These are phyloP conservation scores for Brachionus calyciflorus DNA, from an alignment of 1,140 invertebrate species.

Conservation along the genomic window DNA sequence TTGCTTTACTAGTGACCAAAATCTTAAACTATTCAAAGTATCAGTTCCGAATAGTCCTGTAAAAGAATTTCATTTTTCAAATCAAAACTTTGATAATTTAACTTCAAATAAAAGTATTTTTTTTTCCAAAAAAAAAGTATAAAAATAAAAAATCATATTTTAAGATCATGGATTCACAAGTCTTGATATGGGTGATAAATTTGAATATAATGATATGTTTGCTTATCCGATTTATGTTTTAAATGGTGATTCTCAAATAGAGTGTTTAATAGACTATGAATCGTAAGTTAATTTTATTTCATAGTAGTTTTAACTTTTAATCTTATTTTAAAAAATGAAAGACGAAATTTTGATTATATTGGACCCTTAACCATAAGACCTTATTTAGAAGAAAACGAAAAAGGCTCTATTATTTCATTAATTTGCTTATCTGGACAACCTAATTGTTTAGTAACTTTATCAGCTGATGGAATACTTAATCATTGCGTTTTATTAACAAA, in stretches of 20 bases:
- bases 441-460: neutral
- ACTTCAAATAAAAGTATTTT: neutral
- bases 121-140: no score
- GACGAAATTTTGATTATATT: conserved; percentile 11
- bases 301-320: no score
- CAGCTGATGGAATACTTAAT: neutral
- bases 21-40: neutral
- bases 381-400: neutral
- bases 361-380: neutral
- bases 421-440: neutral
- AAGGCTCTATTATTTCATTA: neutral
- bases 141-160: neutral
- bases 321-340: no score
- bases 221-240: conserved; percentile 8
- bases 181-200: conserved; percentile 6
- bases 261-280: conserved; percentile 5
- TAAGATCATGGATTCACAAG: neutral
- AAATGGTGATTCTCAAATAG: neutral
- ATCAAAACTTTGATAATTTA: neutral
- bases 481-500: conserved; percentile 7
- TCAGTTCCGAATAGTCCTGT: neutral
- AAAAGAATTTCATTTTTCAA: conserved; percentile 5
- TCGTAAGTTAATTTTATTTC: neutral
- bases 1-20: neutral
- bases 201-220: conserved; percentile 12